Evolutionary conservation across 2,797 vertebrate species (phyloP), one percentile per base, ranked within the genome.

Genomic region (Sarcophilus harrisii): DNA sequence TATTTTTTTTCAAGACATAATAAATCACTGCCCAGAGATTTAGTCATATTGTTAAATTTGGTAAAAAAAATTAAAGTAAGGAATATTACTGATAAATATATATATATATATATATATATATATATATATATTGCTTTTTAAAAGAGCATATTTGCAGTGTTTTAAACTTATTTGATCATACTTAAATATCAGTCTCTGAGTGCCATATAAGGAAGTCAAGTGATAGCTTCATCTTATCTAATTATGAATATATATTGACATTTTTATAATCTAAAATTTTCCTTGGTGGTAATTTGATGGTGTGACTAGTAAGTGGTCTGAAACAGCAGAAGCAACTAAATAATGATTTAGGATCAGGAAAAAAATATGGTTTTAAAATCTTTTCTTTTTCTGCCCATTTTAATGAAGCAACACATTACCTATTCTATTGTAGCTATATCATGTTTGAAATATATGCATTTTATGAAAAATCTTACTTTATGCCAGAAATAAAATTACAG

Each of bases 71-170:
- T 97, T 98, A 94, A 97, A 95, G 95, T 94, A 97, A 96, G 95
- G 94, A 96, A 97, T 97, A 96, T 97, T 96, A 96, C 95, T 87
- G 95, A 62, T 18, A 62, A 96, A 97, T 92, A 97, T 90, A 94
- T 96, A 97, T 98, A 38, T 38, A 38, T 38, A 38, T 38, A 38
- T 38, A 2, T 49, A 49, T 49, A 93, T 6, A 52, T 6, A 52
- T 52, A 52, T 52, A 97, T 92, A 97, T 91, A 95, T 96, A 97
- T 97, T 96, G 95, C 94, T 97, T 96, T 96, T 96, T 97, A 93
- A 95, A 96, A 49, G 21, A 9, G 38, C n/a, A 45, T 38, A 24
- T 81, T 38, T 24, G 66, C 66, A 81, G 24, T 38, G 66, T 24
- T 73, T 38, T 81, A 45, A 18, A 81, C n/a, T 10, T 38, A 24